Evolutionary conservation across 2,888 invertebrate species (phyloP).

Genomic region (Tanaodytes sp.): DNA sequence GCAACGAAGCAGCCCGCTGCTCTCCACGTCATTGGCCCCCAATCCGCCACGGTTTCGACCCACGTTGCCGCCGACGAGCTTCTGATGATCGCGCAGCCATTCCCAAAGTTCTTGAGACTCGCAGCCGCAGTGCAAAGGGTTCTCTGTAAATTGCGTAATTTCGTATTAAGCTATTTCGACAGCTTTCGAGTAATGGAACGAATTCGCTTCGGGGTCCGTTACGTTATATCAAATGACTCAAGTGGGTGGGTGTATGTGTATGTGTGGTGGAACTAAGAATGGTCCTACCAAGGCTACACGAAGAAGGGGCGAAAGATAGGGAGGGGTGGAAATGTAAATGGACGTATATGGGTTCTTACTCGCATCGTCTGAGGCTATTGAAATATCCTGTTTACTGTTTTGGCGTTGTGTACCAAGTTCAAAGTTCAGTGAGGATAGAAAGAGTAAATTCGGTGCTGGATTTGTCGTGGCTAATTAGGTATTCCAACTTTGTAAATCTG

Average conservation of each 20-base stretch:
- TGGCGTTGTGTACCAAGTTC: too few relatives aligned
- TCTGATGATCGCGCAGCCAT: constrained; percentile 92
- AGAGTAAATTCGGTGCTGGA: too few relatives aligned
- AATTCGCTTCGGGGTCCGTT: constrained; percentile 25
- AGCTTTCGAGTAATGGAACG: constrained; percentile 75
- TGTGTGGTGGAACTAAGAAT: too few relatives aligned
- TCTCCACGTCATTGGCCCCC: constrained; percentile 58
- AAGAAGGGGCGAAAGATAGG: too few relatives aligned
- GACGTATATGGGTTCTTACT: too few relatives aligned
- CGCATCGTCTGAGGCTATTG: too few relatives aligned
- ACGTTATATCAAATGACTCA: constrained; percentile 23
- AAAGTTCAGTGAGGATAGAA: too few relatives aligned
- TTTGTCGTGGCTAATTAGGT: too few relatives aligned
- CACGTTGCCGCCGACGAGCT: constrained; percentile 78
- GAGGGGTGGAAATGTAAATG: too few relatives aligned
- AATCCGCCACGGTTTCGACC: constrained; percentile 66
- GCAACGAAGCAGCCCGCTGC: constrained; percentile 77
- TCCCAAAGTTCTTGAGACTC: constrained; percentile 93
- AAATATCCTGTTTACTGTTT: too few relatives aligned
- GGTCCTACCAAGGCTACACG: too few relatives aligned
- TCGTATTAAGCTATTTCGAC: constrained; percentile 85
- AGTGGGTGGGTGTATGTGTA: constrained; percentile 6
- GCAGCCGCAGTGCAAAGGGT: constrained; percentile 91
- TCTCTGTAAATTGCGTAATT: constrained; percentile 76
- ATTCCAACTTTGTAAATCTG: too few relatives aligned